Percentiles rank a stretch among this genome's conserved stretches.
phyloP scores from a whole-genome alignment of 1,140 invertebrate species.

The Zaprionus camerounensis region DNA sequence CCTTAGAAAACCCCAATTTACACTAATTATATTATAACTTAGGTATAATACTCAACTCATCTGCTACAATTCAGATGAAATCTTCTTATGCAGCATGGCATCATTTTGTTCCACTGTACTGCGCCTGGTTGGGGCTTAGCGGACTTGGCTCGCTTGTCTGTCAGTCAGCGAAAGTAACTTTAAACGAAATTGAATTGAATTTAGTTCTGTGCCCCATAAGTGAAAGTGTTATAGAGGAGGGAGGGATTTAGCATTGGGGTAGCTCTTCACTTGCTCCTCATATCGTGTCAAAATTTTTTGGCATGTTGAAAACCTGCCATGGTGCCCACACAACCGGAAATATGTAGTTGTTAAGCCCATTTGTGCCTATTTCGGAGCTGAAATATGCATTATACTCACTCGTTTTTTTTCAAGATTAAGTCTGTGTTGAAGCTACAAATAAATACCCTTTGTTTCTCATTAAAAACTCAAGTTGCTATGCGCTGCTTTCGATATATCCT shows the following conservation, averaged over 20 bases:
- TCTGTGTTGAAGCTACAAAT: background rate
- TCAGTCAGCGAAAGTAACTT: conserved; percentile 81
- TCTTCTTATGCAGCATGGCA: background rate
- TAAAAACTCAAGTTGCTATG: background rate
- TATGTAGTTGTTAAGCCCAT: conserved; percentile 80
- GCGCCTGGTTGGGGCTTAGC: conserved; percentile 43
- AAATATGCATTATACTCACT: conserved; percentile 40
- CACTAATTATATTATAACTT: too few relatives aligned
- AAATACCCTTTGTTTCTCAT: conserved; percentile 6
- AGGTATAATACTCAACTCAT: too few relatives aligned
- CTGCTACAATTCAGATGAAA: background rate
- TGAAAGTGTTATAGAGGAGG: conserved; percentile 62
- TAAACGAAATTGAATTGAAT: conserved; percentile 83
- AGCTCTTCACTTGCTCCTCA: conserved; percentile 38
- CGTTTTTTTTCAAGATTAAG: background rate
- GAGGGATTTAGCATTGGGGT: background rate
- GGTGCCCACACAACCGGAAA: conserved; percentile 73
- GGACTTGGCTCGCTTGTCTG: conserved; percentile 71
- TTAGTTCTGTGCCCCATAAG: conserved; percentile 70
- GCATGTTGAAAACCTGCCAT: conserved; percentile 66
- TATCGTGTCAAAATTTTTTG: conserved; percentile 49
- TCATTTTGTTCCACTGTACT: conserved; percentile 44
- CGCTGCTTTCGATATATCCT: too few relatives aligned
- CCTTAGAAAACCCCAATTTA: background rate
- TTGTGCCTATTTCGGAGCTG: conserved; percentile 59